A percentile compares a stretch with the other conserved stretches of the same genome.
These are phyloP conservation scores for Columba guinea DNA, from an alignment of 2,797 vertebrate species.

Conservation along the genomic window DNA sequence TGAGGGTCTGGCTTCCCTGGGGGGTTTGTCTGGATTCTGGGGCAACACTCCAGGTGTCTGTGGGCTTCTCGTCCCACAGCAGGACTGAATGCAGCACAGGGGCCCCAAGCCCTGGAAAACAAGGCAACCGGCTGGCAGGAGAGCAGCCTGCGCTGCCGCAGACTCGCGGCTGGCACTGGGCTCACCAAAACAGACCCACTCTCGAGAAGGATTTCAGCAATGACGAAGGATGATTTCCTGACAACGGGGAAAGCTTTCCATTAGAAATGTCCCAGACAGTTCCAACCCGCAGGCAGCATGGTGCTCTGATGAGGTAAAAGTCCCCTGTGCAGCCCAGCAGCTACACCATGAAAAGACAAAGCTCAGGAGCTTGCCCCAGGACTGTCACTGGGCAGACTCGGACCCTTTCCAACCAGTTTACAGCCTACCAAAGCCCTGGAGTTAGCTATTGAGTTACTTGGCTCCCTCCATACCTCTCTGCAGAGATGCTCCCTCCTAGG, in stretches of 20 bases:
- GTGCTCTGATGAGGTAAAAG: not conserved
- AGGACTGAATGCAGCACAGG: not conserved
- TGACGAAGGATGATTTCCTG: not conserved
- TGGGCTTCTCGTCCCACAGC: not conserved
- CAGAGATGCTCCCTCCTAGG: not conserved
- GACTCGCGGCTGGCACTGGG: not conserved
- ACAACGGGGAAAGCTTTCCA: not conserved
- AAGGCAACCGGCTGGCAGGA: not conserved
- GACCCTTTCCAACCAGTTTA: not conserved
- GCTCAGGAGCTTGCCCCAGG: not conserved
- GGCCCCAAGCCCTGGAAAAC: not conserved
- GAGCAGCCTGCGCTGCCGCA: not conserved
- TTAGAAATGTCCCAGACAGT: not conserved
- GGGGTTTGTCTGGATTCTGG: slow-evolving; percentile 9
- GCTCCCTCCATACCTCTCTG: not conserved
- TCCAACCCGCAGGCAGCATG: not conserved
- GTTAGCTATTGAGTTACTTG: not conserved
- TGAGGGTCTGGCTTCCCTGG: slow-evolving; percentile 21
- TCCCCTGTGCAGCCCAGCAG: not conserved
- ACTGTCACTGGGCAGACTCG: not conserved
- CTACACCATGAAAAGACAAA: not conserved
- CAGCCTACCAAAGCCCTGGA: not conserved
- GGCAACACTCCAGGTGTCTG: not conserved
- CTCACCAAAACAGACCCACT: not conserved
- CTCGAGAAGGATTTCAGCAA: not conserved